Base-by-base conservation (phyloP, 1,140 invertebrate species). In the Bombus huntii region DNA sequence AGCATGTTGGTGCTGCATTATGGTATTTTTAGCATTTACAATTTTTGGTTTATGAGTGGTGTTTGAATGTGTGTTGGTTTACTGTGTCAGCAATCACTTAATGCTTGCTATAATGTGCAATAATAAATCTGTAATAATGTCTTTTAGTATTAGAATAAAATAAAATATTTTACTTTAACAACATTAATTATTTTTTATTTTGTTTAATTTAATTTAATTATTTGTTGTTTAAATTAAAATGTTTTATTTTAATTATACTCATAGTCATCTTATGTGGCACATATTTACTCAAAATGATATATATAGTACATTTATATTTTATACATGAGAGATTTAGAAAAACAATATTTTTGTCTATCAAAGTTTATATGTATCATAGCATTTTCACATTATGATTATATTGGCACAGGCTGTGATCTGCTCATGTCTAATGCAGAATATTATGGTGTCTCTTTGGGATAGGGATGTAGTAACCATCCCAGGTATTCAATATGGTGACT, bases 391-490 rank as follows among this genome's bases (percentile, higher is more conserved):
- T 37, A 75, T 59, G n/a, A 39, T 76, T 25, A 76, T 92, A 87
- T 92, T 92, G 65, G 39, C 86, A 95, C 93, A 98, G 97, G 97
- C 97, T 93, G 95, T 97, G 95, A 96, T 98, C 96, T 96, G 95
- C 94, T 97, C 96, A 92, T 95, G 95, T 92, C 96, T 97, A 95
- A 96, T 96, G 91, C 97, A 98, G 95, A 96, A 96, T 95, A 94
- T 97, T 94, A 96, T 96, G 93, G 95, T 97, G 94, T 96, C 97
- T 94, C 95, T 98, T 92, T 98, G 97, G 97, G 98, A 98, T 96
- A 98, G 97, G 96, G 98, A 98, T 96, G 96, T 97, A 91, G 28
- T 75, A 59, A 97, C 96, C 91, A 96, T 98, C 94, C 96, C 97
- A 92, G 97, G 97, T 93, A 97, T 53, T 53, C 47, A 53, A 94